Percentiles rank a stretch among this genome's conserved stretches.
phyloP scores from a whole-genome alignment of 1,140 invertebrate genomes.

The Bombus difficillimus region DNA sequence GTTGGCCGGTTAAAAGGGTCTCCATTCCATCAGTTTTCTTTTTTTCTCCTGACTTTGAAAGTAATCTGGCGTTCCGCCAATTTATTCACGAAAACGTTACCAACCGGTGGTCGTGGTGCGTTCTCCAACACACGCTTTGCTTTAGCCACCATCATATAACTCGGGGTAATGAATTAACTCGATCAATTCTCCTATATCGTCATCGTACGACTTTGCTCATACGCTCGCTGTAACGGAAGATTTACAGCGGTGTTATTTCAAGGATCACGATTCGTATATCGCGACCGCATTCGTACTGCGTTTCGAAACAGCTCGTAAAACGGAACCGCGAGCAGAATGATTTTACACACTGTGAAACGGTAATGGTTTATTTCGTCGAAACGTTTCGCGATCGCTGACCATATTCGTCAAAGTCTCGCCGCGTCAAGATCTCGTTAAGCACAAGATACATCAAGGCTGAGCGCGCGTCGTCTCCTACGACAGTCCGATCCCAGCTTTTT shows the following conservation, averaged over 20 bases:
- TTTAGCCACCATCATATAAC: background rate
- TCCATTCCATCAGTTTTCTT: slow-evolving; percentile 12
- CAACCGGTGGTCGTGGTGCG: too few relatives aligned
- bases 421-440: background rate
- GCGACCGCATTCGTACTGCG: too few relatives aligned
- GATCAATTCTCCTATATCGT: background rate
- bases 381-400: background rate
- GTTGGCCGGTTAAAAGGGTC: background rate
- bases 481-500: background rate
- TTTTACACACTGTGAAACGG: background rate
- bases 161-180: slow-evolving; percentile 17
- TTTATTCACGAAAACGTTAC: background rate
- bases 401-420: too few relatives aligned
- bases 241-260: background rate
- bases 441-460: background rate
- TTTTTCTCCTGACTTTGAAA: slow-evolving; percentile 13
- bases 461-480: background rate
- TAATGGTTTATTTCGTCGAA: background rate
- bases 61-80: slow-evolving; percentile 42
- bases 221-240: background rate
- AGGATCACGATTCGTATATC: background rate
- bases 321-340: background rate
- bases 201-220: background rate
- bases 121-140: background rate
- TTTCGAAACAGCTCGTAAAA: slow-evolving; percentile 4